These are phyloP conservation scores for Aricia artaxerxes DNA, from an alignment of 2,888 invertebrate species.

Conservation along the genomic window DNA sequence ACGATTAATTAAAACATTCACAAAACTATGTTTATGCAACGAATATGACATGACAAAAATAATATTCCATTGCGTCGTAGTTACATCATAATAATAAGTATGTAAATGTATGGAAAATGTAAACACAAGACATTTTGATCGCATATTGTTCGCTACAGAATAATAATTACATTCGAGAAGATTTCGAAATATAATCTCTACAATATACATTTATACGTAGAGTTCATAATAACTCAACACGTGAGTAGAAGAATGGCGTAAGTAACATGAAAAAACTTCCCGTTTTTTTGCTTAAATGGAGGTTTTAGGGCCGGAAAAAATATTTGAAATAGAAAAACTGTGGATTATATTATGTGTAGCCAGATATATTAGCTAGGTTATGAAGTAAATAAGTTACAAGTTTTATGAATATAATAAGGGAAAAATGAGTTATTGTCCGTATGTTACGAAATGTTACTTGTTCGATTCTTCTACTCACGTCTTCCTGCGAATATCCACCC, in stretches of 20 bases:
- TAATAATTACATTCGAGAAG: not conserved
- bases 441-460: no score
- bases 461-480: no score
- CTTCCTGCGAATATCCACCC: not conserved
- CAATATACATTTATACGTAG: not conserved
- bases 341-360: no score
- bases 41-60: not conserved
- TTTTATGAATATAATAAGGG: no score
- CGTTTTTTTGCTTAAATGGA: no score
- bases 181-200: not conserved
- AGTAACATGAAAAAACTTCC: no score
- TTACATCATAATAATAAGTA: not conserved
- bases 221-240: not conserved
- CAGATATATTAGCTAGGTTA: no score
- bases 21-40: not conserved
- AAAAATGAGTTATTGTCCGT: no score
- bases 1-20: conserved; percentile 26
- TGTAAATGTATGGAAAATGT: not conserved
- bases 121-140: not conserved
- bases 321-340: no score
- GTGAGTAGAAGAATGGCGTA: no score
- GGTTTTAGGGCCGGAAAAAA: no score
- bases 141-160: not conserved
- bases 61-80: not conserved
- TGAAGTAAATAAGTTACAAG: no score